Base-by-base conservation (phyloP, 2,888 invertebrate genomes). In the Drosophila rellima region DNA sequence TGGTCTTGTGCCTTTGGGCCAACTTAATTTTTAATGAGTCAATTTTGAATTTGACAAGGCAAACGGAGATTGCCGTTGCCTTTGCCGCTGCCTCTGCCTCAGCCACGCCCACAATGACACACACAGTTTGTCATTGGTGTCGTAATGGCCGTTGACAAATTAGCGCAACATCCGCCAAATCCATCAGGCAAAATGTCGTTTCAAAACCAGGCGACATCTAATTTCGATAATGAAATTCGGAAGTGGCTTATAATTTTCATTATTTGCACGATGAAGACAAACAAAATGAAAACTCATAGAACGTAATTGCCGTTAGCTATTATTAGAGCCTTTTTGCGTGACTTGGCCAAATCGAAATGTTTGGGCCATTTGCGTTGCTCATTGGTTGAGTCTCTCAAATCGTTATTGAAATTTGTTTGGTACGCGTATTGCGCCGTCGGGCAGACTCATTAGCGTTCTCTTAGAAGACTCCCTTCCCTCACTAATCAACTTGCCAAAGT, bases 21-120 rank as follows among this genome's bases (percentile, higher is more conserved):
- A 89, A 87, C 89, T 89, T 89, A 87, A 86, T 89, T 86, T 89
- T 86, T 87, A 86, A 86, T 86, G 89, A 86, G 84, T 87, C 85
- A 86, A 86, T 86, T 86, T 86, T 86, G 85, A 89, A 87, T 84
- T 84, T 87, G 80, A 89, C 85, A 89, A 71, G 85, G 78, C 88
- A 75, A 73, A 71, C 72, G 69, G 60, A 63, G 73, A 26, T 51
- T n/a, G n/a, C n/a, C n/a, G n/a, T 37, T 31, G 50, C 35, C 63
- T 60, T 42, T 8, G n/a, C 3, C 20, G 1, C 10, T 35, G 75
- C 3, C 20, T 20, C 20, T 20, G 20, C 70, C 81, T 5, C 10
- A 35, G 75, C 73, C 84, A 79, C 77, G 72, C 80, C 82, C 69
- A 78, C 86, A 78, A 66, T 88, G 86, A 85, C 64, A 73, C 69